These are phyloP conservation scores for Mimachlamys varia DNA, from an alignment of 2,888 invertebrate species.

Conservation along the genomic window DNA sequence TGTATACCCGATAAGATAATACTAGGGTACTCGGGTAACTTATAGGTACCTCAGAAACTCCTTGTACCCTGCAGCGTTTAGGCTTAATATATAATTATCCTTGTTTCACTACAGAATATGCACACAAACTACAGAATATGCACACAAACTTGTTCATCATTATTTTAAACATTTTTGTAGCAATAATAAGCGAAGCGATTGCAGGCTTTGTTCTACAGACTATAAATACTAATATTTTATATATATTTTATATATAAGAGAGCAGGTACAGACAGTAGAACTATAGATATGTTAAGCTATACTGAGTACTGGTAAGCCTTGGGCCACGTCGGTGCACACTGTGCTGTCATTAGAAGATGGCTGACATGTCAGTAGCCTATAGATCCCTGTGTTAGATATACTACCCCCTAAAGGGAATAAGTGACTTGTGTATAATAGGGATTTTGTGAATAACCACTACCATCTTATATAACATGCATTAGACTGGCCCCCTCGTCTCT, in stretches of 20 bases:
- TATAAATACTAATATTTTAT: background rate
- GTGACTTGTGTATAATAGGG: too few species aligned
- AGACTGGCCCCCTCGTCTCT: too few species aligned
- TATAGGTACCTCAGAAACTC: too few species aligned
- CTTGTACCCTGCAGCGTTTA: too few species aligned
- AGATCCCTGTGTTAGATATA: too few species aligned
- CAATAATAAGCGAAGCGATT: background rate
- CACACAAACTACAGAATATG: background rate
- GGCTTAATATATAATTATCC: background rate
- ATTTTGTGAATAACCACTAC: too few species aligned
- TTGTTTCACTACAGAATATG: background rate
- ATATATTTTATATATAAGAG: background rate
- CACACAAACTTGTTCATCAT: background rate
- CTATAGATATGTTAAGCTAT: background rate
- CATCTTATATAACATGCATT: too few species aligned
- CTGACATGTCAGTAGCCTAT: background rate
- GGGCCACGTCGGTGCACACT: background rate
- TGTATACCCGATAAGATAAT: too few species aligned
- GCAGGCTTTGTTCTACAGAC: background rate
- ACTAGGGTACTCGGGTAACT: too few species aligned
- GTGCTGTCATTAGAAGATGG: background rate
- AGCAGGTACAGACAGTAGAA: background rate
- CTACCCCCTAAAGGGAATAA: too few species aligned
- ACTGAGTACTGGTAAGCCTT: too few species aligned
- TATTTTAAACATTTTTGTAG: background rate